A percentile compares a stretch with the other conserved stretches of the same genome.
These are phyloP conservation scores for Chesias legatella DNA, from an alignment of 2,888 invertebrate species.

Conservation along the genomic window DNA sequence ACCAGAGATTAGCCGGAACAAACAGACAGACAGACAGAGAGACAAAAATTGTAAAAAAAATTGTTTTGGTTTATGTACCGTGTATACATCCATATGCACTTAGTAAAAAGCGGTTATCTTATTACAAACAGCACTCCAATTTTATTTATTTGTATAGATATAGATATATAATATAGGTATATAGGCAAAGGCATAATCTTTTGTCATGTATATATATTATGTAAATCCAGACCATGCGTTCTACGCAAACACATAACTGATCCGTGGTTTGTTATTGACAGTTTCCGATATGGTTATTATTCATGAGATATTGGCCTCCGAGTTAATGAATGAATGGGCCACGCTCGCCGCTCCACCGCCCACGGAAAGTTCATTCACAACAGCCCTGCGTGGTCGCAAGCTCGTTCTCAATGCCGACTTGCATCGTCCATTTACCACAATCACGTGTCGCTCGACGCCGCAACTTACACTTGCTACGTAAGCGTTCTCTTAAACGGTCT, in stretches of 20 bases:
- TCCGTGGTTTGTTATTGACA: conserved; percentile 51
- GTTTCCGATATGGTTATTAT: conserved; percentile 72
- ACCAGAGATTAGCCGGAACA: no score
- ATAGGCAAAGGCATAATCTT: no score
- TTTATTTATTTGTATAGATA: no score
- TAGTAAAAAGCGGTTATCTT: no score
- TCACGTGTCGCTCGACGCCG: conserved; percentile 23
- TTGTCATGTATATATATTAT: no score
- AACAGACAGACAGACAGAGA: no score
- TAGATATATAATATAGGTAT: no score
- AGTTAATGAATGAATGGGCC: conserved; percentile 74
- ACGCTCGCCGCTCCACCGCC: conserved; percentile 56
- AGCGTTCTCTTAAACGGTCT: background rate
- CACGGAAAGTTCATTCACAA: conserved; percentile 73
- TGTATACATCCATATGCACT: no score
- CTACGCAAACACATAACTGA: conserved; percentile 29
- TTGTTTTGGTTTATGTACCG: no score
- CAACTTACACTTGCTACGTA: conserved; percentile 1
- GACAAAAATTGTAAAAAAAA: no score
- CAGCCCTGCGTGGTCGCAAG: conserved; percentile 63
- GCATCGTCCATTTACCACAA: conserved; percentile 35
- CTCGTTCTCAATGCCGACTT: conserved; percentile 57
- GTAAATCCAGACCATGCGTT: background rate
- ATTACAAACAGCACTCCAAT: no score
- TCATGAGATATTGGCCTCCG: conserved; percentile 71